Conservation (phyloP, 1,140 invertebrate species). For the Diplogasteroides magnus region DNA sequence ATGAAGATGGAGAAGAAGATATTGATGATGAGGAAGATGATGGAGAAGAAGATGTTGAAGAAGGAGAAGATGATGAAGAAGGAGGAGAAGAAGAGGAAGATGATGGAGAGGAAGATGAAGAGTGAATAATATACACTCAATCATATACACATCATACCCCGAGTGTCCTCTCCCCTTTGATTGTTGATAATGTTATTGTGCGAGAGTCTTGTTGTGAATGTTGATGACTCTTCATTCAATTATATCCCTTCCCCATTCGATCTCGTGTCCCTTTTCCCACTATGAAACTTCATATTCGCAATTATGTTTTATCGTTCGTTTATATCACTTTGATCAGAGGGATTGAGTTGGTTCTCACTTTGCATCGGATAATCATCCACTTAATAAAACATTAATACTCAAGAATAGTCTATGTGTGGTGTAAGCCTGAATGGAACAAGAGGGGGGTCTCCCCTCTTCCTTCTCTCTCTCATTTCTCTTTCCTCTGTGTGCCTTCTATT, state of each 20-base stretch:
- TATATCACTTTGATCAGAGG: too few species aligned
- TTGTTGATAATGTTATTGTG: neutral
- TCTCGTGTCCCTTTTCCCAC: neutral
- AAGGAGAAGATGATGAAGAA: neutral
- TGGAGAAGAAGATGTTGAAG: neutral
- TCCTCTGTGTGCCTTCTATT: too few species aligned
- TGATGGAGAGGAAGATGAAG: neutral
- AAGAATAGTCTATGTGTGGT: too few species aligned
- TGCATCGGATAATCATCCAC: neutral
- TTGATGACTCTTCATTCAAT: too few species aligned
- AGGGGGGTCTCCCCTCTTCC: too few species aligned
- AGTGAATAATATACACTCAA: neutral
- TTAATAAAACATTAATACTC: too few species aligned
- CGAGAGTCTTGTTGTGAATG: too few species aligned
- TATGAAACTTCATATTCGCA: neutral
- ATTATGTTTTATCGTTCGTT: too few species aligned
- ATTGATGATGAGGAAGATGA: neutral
- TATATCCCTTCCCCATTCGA: neutral
- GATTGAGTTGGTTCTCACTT: too few species aligned
- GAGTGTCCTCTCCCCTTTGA: neutral
- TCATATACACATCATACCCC: neutral
- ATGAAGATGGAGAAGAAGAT: neutral
- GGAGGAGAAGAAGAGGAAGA: neutral
- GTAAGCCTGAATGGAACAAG: too few species aligned
- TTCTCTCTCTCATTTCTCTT: too few species aligned